Percentiles rank a stretch among this genome's conserved stretches.
phyloP scores from a whole-genome alignment of 2,888 invertebrate genomes.

The Drosophila helvetica region DNA sequence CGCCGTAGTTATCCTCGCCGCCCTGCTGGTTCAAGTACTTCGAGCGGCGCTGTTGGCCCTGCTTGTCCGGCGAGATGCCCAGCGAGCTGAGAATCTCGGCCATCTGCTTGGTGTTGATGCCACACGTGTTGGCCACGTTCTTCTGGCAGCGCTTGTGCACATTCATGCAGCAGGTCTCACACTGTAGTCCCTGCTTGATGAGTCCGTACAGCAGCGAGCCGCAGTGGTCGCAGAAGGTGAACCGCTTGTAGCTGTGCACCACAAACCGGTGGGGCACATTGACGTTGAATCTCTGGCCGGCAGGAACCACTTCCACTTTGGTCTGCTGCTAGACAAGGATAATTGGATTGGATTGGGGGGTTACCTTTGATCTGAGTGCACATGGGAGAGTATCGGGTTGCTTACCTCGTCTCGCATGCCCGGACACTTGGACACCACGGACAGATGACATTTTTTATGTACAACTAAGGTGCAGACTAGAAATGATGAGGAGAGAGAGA shows the following conservation, averaged over 20 bases:
- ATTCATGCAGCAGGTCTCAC: constrained; percentile 98
- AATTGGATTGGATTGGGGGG: neutral
- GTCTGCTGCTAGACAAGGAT: constrained; percentile 78
- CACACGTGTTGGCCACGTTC: constrained; percentile 99
- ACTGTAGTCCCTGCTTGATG: constrained; percentile 97
- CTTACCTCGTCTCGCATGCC: constrained; percentile 95
- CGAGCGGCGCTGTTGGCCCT: constrained; percentile 88
- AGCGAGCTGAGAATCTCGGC: constrained; percentile 95
- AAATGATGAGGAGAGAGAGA: constrained; percentile 67
- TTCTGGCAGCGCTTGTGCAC: constrained; percentile 99
- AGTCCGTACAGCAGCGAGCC: constrained; percentile 98
- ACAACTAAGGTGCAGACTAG: constrained; percentile 99
- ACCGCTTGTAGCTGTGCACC: constrained; percentile 98
- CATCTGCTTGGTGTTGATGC: constrained; percentile 98
- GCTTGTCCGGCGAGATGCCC: constrained; percentile 95
- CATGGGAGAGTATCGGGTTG: neutral
- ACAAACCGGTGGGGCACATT: constrained; percentile 98
- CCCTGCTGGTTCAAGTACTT: constrained; percentile 85
- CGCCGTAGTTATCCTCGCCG: constrained; percentile 84
- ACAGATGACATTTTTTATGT: constrained; percentile 98
- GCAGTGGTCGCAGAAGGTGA: constrained; percentile 99
- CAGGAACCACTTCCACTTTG: constrained; percentile 87
- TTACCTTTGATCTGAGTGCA: neutral
- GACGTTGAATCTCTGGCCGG: constrained; percentile 95
- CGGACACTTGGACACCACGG: constrained; percentile 99